phyloP scores from a whole-genome alignment of 2,113 vertebrate species.

The Caretta caretta region DNA sequence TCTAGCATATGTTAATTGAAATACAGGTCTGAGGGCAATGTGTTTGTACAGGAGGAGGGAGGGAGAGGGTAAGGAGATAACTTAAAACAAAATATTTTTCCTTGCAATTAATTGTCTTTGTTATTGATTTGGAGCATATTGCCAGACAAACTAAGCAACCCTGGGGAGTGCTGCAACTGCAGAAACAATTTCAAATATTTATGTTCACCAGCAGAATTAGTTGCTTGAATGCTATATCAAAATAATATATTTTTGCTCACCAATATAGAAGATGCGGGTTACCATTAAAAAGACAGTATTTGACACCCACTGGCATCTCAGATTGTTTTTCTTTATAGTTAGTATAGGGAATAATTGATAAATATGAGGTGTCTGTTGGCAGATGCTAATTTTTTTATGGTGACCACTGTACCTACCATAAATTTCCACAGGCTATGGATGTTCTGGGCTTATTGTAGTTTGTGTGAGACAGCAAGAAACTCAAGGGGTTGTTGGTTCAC shows the following conservation, averaged over 20 bases:
- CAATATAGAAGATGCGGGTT: background rate
- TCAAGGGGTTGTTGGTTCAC: background rate
- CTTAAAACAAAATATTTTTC: background rate
- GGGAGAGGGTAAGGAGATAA: background rate
- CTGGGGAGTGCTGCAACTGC: background rate
- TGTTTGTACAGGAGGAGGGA: background rate
- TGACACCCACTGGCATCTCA: background rate
- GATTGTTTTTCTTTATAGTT: background rate
- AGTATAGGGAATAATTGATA: background rate
- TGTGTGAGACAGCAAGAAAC: background rate
- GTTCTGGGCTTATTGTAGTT: background rate
- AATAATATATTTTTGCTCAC: background rate
- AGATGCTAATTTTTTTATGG: background rate
- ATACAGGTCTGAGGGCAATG: background rate
- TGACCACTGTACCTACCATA: background rate
- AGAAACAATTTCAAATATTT: background rate
- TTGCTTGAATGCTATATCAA: background rate
- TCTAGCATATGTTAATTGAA: background rate
- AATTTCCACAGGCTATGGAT: background rate
- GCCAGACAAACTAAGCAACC: background rate
- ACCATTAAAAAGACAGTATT: background rate
- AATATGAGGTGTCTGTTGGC: background rate
- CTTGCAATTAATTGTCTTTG: background rate
- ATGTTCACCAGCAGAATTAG: background rate
- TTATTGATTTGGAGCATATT: background rate